Conservation (phyloP, 2,113 vertebrate genomes). For the Scolopax mira region DNA sequence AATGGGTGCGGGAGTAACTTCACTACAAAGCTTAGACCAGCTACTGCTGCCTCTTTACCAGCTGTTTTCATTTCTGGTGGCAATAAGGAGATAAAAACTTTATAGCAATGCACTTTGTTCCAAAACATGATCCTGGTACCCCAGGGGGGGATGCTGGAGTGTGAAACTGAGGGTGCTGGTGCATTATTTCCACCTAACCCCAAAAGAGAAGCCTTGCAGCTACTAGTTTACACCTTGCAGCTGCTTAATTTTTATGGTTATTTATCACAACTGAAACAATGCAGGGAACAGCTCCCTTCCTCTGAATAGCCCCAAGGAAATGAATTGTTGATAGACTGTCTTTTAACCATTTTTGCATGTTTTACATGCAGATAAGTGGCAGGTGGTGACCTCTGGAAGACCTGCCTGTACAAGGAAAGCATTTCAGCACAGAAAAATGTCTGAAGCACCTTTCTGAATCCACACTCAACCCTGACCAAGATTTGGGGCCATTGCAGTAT, state of each 20-base stretch:
- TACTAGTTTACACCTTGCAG: neutral
- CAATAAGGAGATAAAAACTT: neutral
- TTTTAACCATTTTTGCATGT: neutral
- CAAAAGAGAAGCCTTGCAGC: neutral
- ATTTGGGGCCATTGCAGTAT: neutral
- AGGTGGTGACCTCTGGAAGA: slow-evolving; percentile 17
- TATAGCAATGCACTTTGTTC: neutral
- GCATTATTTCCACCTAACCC: neutral
- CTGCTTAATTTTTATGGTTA: neutral
- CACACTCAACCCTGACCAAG: neutral
- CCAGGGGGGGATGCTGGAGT: neutral
- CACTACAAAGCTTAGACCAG: neutral
- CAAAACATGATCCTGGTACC: neutral
- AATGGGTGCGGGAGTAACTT: neutral
- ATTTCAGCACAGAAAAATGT: neutral
- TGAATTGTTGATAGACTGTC: neutral
- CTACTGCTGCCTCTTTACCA: neutral
- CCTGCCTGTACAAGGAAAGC: neutral
- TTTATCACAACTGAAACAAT: neutral
- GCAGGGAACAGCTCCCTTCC: neutral
- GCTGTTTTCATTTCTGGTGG: neutral
- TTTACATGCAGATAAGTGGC: neutral
- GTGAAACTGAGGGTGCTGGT: neutral
- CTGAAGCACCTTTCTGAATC: neutral
- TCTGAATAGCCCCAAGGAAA: neutral